These are phyloP conservation scores for Elysia chlorotica DNA, from an alignment of 1,140 invertebrate genomes.

Conservation along the genomic window DNA sequence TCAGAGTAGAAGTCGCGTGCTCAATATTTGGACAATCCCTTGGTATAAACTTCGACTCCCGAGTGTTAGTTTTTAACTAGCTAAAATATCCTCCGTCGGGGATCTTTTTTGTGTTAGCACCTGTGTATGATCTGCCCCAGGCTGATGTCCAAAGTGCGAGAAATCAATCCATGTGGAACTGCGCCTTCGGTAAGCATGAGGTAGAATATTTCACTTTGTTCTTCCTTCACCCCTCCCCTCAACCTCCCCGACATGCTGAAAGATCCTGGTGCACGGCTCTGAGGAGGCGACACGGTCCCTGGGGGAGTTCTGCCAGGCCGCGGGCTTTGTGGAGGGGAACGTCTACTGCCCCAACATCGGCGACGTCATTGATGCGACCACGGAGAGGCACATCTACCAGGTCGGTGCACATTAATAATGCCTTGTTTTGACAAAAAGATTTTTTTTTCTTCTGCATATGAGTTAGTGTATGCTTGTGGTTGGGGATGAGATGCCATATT, in stretches of 20 bases:
- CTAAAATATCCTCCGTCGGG: background rate
- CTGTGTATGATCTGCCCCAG: no score
- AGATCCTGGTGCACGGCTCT: constrained; percentile 73
- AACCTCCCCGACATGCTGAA: no score
- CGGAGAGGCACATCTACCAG: constrained; percentile 98
- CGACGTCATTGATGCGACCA: constrained; percentile 93
- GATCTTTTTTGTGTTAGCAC: no score
- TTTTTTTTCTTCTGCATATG: no score
- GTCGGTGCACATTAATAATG: no score
- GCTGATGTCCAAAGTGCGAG: background rate
- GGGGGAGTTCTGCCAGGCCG: constrained; percentile 68
- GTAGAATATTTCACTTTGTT: background rate
- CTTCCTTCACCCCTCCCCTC: no score
- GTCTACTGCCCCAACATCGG: constrained; percentile 85
- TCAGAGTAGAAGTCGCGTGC: no score
- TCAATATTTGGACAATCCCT: background rate
- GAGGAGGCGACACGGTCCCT: constrained; percentile 71
- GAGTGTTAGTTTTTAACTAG: background rate
- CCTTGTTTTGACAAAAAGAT: no score
- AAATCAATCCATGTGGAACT: background rate
- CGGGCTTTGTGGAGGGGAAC: constrained; percentile 61
- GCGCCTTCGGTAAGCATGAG: background rate
- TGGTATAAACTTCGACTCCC: background rate
- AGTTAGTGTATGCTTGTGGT: no score
- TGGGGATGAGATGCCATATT: no score